These are phyloP conservation scores for Zoanthus sansibaricus DNA, from an alignment of 92 coral and sea anemone genomes.

Conservation along the genomic window DNA sequence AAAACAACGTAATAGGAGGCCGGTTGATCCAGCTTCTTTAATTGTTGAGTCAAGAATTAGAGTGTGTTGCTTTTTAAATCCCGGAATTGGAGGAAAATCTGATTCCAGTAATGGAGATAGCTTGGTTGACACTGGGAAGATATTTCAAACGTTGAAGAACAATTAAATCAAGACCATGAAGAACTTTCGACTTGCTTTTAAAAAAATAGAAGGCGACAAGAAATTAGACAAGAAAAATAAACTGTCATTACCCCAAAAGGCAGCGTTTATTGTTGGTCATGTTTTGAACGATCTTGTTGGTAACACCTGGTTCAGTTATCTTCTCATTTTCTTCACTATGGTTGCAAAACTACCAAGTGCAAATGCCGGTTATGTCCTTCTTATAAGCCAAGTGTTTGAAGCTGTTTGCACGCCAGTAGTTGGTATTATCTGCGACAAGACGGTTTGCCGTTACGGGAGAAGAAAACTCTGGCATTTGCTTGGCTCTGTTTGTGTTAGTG, in stretches of 20 bases:
- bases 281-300: slow-evolving; percentile 80
- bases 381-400: slow-evolving; percentile 73
- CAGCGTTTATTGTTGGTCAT: slow-evolving; percentile 70
- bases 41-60: neutral
- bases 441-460: slow-evolving; percentile 75
- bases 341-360: slow-evolving; percentile 69
- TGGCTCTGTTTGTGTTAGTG: slow-evolving; percentile 69
- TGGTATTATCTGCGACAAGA: slow-evolving; percentile 74
- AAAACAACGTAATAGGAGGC: neutral
- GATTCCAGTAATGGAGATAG: neutral
- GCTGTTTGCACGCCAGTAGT: slow-evolving; percentile 65
- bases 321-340: slow-evolving; percentile 71
- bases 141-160: neutral
- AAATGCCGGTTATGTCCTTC: slow-evolving; percentile 70
- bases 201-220: slow-evolving; percentile 3
- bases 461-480: slow-evolving; percentile 76
- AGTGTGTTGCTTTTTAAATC: neutral
- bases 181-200: neutral
- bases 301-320: slow-evolving; percentile 81
- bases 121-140: neutral
- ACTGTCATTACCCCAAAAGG: slow-evolving; percentile 53
- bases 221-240: neutral
- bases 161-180: neutral
- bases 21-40: neutral
- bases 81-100: neutral